phyloP scores from a whole-genome alignment of 2,888 invertebrate genomes.

The Eristalinus aeneus region DNA sequence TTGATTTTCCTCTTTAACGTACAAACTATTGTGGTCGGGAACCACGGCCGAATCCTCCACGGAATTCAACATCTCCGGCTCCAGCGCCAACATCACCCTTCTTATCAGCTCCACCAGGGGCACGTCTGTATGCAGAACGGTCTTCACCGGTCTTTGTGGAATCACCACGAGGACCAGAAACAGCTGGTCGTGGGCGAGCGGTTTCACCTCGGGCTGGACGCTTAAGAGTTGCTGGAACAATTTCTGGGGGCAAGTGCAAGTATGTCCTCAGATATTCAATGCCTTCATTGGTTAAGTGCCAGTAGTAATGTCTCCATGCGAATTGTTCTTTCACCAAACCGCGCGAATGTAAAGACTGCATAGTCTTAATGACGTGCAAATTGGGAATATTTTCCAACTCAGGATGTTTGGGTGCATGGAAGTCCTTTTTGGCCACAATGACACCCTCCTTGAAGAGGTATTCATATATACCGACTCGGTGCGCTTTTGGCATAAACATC shows the following conservation, averaged over 20 bases:
- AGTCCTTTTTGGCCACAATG: slow-evolving; percentile 99
- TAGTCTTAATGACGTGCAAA: slow-evolving; percentile 98
- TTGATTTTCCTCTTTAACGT: slow-evolving; percentile 71
- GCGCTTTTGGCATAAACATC: slow-evolving; percentile 99
- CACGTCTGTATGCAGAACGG: slow-evolving; percentile 90
- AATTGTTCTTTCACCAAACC: slow-evolving; percentile 99
- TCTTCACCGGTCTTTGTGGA: slow-evolving; percentile 89
- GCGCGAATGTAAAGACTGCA: slow-evolving; percentile 97
- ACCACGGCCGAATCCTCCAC: slow-evolving; percentile 91
- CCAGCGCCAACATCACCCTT: slow-evolving; percentile 98
- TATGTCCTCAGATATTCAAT: slow-evolving; percentile 97
- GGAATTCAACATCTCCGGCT: slow-evolving; percentile 94
- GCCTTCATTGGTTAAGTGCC: slow-evolving; percentile 98
- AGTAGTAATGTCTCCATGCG: slow-evolving; percentile 99
- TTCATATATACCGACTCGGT: slow-evolving; percentile 97
- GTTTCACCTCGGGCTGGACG: slow-evolving; percentile 93
- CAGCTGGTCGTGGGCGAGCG: slow-evolving; percentile 88
- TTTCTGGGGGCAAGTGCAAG: slow-evolving; percentile 98
- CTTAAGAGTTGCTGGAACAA: slow-evolving; percentile 98
- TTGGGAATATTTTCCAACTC: slow-evolving; percentile 97
- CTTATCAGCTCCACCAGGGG: slow-evolving; percentile 91
- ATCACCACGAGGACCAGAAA: slow-evolving; percentile 87
- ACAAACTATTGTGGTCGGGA: slow-evolving; percentile 80
- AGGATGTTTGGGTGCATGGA: slow-evolving; percentile 98
- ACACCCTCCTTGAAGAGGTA: slow-evolving; percentile 99